A percentile compares a stretch with the other conserved stretches of the same genome.
Evolutionary conservation across 2,113 vertebrate species (phyloP).

Genomic region (Gavialis gangeticus): DNA sequence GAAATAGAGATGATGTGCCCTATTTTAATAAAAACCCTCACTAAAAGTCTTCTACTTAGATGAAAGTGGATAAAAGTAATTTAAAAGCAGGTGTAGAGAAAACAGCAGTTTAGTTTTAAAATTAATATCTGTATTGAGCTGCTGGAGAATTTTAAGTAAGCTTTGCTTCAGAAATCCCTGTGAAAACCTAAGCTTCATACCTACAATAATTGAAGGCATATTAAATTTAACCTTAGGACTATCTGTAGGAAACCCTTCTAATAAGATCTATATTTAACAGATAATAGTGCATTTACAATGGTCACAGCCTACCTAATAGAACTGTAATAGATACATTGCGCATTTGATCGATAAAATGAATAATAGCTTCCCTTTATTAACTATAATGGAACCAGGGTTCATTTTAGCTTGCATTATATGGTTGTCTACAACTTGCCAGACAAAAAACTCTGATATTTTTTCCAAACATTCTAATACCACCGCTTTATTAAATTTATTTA

Average conservation of each 20-base stretch:
- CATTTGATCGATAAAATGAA: slow-evolving; percentile 62
- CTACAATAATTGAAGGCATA: slow-evolving; percentile 59
- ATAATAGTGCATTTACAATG: slow-evolving; percentile 35
- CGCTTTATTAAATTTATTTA: neutral
- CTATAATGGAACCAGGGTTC: neutral
- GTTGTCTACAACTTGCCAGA: neutral
- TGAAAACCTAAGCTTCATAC: slow-evolving; percentile 22
- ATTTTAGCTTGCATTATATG: neutral
- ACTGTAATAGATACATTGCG: slow-evolving; percentile 31
- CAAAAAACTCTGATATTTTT: neutral
- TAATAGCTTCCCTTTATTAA: slow-evolving; percentile 60
- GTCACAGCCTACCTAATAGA: slow-evolving; percentile 50
- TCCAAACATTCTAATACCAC: neutral
- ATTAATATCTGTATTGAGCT: neutral
- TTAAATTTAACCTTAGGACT: slow-evolving; percentile 56
- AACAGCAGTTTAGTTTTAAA: neutral
- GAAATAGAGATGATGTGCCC: neutral
- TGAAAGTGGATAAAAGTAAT: slow-evolving; percentile 1
- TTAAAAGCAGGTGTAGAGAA: neutral
- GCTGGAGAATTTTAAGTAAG: slow-evolving; percentile 10
- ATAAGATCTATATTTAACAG: slow-evolving; percentile 60
- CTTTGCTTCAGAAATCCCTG: slow-evolving; percentile 1
- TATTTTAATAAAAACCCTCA: neutral
- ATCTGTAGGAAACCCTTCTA: slow-evolving; percentile 45
- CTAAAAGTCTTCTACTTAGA: neutral